Percentiles rank a stretch among this genome's conserved stretches.
phyloP scores from a whole-genome alignment of 2,888 invertebrate species.

The Drosophila rellima region DNA sequence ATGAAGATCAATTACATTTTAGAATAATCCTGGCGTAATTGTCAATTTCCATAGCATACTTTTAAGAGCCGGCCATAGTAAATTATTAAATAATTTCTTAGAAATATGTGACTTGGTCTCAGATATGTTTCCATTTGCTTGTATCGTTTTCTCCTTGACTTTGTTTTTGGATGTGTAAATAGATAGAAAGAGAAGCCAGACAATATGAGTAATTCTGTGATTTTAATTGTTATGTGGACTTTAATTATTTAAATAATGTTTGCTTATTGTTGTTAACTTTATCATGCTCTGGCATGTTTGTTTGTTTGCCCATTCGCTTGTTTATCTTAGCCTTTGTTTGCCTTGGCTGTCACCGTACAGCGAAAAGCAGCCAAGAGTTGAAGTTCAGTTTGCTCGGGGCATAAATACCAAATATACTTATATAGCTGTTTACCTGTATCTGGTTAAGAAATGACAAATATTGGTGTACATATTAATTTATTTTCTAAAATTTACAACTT shows the following conservation, averaged over 20 bases:
- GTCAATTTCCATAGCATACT: constrained; percentile 38
- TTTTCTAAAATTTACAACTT: not conserved
- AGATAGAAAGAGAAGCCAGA: not conserved
- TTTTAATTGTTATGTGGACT: constrained; percentile 11
- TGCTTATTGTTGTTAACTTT: constrained; percentile 34
- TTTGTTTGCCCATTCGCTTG: constrained; percentile 28
- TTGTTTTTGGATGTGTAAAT: not conserved
- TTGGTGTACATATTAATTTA: not conserved
- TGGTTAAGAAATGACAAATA: constrained; percentile 27
- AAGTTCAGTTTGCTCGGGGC: constrained; percentile 55
- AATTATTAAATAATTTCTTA: not conserved
- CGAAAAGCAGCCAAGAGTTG: constrained; percentile 39
- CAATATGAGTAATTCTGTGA: constrained; percentile 1
- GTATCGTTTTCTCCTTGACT: constrained; percentile 14
- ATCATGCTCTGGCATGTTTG: constrained; percentile 44
- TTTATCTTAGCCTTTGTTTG: constrained; percentile 45
- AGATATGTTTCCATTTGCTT: constrained; percentile 1
- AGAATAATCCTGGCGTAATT: not conserved
- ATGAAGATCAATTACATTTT: not conserved
- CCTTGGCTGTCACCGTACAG: constrained; percentile 32
- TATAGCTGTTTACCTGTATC: constrained; percentile 8
- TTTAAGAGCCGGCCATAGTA: not conserved
- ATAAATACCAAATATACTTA: constrained; percentile 23
- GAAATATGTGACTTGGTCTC: not conserved
- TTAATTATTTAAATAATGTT: constrained; percentile 69